Conservation (phyloP, 2,888 invertebrate genomes). For the Pollenia amentaria region DNA sequence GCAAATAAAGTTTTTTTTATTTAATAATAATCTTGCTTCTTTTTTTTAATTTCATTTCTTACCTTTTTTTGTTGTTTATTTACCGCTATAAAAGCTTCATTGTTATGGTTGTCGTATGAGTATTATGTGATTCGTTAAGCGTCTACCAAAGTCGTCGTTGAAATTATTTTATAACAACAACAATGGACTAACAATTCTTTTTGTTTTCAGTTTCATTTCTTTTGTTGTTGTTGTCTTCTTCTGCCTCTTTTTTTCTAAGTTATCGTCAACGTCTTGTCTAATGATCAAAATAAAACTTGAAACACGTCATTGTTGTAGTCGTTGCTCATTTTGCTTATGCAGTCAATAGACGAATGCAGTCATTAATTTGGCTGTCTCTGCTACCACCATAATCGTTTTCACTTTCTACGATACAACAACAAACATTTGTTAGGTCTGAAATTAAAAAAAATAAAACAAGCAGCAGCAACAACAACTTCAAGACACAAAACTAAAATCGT, state of each 20-base stretch:
- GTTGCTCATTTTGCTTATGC: constrained; percentile 36
- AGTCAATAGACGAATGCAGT: constrained; percentile 30
- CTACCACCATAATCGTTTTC: constrained; percentile 74
- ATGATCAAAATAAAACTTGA: constrained; percentile 54
- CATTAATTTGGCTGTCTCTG: constrained; percentile 48
- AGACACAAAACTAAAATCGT: constrained; percentile 56
- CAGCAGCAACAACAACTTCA: constrained; percentile 66
- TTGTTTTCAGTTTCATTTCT: constrained; percentile 59
- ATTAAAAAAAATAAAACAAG: constrained; percentile 3
- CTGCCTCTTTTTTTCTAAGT: constrained; percentile 29
- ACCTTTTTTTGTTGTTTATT: constrained; percentile 29
- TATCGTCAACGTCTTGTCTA: constrained; percentile 61
- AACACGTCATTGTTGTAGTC: constrained; percentile 55
- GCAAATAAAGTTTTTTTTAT: neutral
- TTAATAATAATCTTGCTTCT: neutral
- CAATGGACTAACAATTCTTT: constrained; percentile 41
- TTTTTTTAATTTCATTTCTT: constrained; percentile 42
- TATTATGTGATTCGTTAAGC: constrained; percentile 64
- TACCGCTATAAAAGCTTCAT: constrained; percentile 58
- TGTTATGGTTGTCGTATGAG: constrained; percentile 39
- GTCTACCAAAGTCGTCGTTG: constrained; percentile 62
- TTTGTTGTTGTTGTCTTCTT: constrained; percentile 19
- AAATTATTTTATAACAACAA: constrained; percentile 51
- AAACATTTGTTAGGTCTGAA: constrained; percentile 64
- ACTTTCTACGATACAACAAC: constrained; percentile 75